Conservation (phyloP, 2,888 invertebrate genomes). For the Agrypnus murinus region DNA sequence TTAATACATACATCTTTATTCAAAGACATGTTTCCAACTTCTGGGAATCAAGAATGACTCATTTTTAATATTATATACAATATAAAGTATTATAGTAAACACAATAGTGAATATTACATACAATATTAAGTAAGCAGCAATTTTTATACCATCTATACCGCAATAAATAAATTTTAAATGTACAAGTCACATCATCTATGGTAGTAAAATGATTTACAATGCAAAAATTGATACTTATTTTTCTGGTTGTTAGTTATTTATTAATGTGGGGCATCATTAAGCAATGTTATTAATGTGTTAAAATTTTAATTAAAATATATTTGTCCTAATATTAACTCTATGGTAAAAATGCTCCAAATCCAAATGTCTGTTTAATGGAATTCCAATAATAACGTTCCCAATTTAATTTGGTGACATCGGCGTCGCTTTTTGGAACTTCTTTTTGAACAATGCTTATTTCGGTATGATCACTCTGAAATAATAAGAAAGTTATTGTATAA, state of each 20-base stretch:
- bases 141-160: background rate
- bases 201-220: background rate
- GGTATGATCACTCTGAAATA: conserved; percentile 85
- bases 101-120: no score
- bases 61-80: no score
- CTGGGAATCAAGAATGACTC: no score
- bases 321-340: conserved; percentile 15
- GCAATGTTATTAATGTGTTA: background rate
- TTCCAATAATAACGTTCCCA: conserved; percentile 98
- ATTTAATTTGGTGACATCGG: conserved; percentile 86
- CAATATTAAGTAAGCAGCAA: no score
- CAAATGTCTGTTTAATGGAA: conserved; percentile 93
- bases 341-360: conserved; percentile 82
- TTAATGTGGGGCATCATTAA: background rate
- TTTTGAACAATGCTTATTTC: conserved; percentile 87
- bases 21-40: no score
- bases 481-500: background rate
- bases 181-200: background rate
- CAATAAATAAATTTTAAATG: conserved; percentile 1
- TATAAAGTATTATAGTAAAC: no score
- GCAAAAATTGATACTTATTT: no score
- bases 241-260: no score
- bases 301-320: conserved; percentile 2
- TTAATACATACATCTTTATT: no score
- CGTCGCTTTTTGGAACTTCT: conserved; percentile 88